Percentiles rank a stretch among this genome's conserved stretches.
These are phyloP conservation scores for Aradophagus sp. DNA, from an alignment of 1,140 invertebrate species.

Conservation along the genomic window DNA sequence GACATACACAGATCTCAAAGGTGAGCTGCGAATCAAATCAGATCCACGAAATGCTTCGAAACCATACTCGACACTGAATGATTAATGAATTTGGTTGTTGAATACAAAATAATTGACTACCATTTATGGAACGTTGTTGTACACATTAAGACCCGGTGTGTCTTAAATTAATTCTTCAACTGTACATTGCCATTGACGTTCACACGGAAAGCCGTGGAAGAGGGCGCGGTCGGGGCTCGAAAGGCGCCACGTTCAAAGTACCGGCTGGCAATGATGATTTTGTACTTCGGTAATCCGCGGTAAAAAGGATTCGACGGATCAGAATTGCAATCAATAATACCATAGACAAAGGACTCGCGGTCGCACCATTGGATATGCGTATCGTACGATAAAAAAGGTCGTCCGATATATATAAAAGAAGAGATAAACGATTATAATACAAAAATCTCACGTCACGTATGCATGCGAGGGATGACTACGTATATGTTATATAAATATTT, in stretches of 20 bases:
- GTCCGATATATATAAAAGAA: neutral
- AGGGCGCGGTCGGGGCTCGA: no score
- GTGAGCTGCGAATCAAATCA: slow-evolving; percentile 15
- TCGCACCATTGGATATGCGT: slow-evolving; percentile 15
- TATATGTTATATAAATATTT: slow-evolving; percentile 69
- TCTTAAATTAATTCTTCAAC: no score
- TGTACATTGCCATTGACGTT: no score
- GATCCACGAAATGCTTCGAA: neutral
- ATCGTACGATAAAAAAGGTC: slow-evolving; percentile 30
- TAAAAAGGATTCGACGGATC: slow-evolving; percentile 19
- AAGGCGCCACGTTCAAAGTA: neutral
- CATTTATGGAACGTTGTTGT: no score
- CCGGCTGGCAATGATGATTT: slow-evolving; percentile 31
- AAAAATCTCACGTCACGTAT: slow-evolving; percentile 64
- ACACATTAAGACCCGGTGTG: no score
- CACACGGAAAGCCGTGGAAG: no score
- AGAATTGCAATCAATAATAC: slow-evolving; percentile 12
- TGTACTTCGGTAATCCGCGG: slow-evolving; percentile 28
- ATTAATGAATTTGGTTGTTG: no score
- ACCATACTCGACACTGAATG: neutral
- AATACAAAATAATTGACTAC: no score
- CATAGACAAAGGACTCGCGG: slow-evolving; percentile 21
- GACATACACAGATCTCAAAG: slow-evolving; percentile 32
- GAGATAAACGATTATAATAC: slow-evolving; percentile 35
- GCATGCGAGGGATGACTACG: slow-evolving; percentile 66